phyloP scores from a whole-genome alignment of 1,140 invertebrate species.

The Oryctes rhinoceros region DNA sequence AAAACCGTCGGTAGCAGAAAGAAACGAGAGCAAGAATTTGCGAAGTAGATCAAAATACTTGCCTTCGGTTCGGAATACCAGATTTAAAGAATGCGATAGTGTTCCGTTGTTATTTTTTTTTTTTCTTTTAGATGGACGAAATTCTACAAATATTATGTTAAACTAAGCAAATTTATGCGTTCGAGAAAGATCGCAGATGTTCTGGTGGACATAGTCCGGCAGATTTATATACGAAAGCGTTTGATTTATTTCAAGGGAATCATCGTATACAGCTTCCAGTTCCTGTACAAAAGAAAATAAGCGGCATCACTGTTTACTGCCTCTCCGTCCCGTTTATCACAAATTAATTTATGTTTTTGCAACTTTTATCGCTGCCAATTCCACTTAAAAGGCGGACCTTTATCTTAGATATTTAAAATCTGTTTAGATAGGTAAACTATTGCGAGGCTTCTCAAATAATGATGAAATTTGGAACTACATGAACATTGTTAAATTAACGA shows the following conservation, averaged over 20 bases:
- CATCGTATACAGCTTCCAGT: background rate
- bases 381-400: too few relatives aligned
- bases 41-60: slow-evolving; percentile 19
- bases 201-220: slow-evolving; percentile 6
- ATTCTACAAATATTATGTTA: slow-evolving; percentile 37
- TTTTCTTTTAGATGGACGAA: background rate
- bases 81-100: slow-evolving; percentile 7
- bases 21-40: background rate
- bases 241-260: slow-evolving; percentile 20
- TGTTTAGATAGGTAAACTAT: too few relatives aligned
- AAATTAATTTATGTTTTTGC: slow-evolving; percentile 18
- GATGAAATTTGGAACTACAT: too few relatives aligned
- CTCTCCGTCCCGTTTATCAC: background rate
- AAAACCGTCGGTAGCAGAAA: background rate
- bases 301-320: background rate
- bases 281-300: background rate
- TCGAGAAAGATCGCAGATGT: slow-evolving; percentile 30
- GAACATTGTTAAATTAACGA: too few relatives aligned
- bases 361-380: background rate
- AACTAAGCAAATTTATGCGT: slow-evolving; percentile 33
- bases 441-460: too few relatives aligned
- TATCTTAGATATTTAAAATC: too few relatives aligned
- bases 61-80: background rate
- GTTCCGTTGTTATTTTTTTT: background rate
- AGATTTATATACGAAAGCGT: slow-evolving; percentile 34